Evolutionary conservation across 1,140 invertebrate species (phyloP), one percentile per base, ranked within the genome.

Genomic region (Ruditapes philippinarum): DNA sequence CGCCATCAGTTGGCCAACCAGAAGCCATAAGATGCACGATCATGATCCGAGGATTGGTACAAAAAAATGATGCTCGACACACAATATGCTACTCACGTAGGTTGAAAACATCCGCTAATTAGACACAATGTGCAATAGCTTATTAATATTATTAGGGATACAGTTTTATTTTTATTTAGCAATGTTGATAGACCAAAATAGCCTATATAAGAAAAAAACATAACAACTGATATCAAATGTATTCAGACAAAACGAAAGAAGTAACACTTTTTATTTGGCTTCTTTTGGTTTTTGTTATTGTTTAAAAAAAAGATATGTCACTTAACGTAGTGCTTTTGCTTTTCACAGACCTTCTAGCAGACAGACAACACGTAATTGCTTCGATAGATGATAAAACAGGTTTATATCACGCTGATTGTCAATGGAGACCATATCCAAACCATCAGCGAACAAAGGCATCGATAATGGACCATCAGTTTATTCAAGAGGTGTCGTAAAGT

Each of bases 391-490:
- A 76, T 0, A 49, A 62, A 28, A 92, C 91, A 17, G 93, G 93
- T 0, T 45, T 89, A 9, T 93, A 90, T 57, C 51, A 89, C 5
- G 78, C 89, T 11, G 80, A 90, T 4, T 93, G 93, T 79, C 25
- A 80, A 1, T 93, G 91, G 74, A 45, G n/a, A 38, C 91, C 92
- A 38, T 90, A 90, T 28, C 78, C 79, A 9, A 12, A 7, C 40
- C 80, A 79, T 4, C 78, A 78, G 36, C 70, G 90, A 54, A 79
- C 89, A 25, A 83, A 80, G 42, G 89, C 91, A 19, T 93, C 93
- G 11, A 91, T 93, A n/a, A 93, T 93, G 93, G 90, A 93, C 70
- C 88, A 85, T 51, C 62, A 86, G 40, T 89, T 19, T n/a, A 88
- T 92, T 9, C 14, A 17, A 57, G 78, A 70, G 82, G 91, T 91